phyloP scores from a whole-genome alignment of 2,113 vertebrate genomes.

The Regulus satrapa region DNA sequence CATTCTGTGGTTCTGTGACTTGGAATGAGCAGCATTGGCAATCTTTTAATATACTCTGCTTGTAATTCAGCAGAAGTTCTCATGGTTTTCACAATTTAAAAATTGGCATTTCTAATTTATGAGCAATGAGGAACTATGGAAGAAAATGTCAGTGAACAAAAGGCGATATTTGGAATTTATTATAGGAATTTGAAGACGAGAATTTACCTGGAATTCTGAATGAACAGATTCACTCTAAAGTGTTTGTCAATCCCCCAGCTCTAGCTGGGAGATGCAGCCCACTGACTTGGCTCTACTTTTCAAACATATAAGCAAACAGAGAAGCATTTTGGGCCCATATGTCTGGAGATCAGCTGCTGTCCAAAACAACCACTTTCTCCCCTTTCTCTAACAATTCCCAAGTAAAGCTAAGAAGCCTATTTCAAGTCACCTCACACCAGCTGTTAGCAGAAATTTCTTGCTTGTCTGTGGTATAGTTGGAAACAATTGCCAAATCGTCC shows the following conservation, averaged over 20 bases:
- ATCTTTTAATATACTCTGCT: background rate
- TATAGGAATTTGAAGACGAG: background rate
- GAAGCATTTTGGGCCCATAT: background rate
- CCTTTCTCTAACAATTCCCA: background rate
- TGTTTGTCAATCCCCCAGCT: background rate
- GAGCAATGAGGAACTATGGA: background rate
- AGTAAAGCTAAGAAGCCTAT: background rate
- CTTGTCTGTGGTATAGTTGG: background rate
- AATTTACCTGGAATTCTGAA: background rate
- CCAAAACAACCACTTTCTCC: background rate
- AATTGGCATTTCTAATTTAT: background rate
- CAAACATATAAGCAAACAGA: background rate
- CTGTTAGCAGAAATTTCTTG: slow-evolving; percentile 10
- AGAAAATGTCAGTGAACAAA: background rate
- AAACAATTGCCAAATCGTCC: slow-evolving; percentile 40
- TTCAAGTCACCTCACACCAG: slow-evolving; percentile 8
- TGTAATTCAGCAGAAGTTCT: background rate
- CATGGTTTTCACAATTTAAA: background rate
- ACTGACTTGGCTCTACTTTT: background rate
- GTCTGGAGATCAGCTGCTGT: background rate
- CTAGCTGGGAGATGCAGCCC: background rate
- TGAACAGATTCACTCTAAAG: background rate
- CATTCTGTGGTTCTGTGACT: background rate
- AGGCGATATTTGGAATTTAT: background rate
- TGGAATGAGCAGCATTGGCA: background rate